These are phyloP conservation scores for Sogatella furcifera DNA, from an alignment of 1,140 invertebrate species.

Conservation along the genomic window DNA sequence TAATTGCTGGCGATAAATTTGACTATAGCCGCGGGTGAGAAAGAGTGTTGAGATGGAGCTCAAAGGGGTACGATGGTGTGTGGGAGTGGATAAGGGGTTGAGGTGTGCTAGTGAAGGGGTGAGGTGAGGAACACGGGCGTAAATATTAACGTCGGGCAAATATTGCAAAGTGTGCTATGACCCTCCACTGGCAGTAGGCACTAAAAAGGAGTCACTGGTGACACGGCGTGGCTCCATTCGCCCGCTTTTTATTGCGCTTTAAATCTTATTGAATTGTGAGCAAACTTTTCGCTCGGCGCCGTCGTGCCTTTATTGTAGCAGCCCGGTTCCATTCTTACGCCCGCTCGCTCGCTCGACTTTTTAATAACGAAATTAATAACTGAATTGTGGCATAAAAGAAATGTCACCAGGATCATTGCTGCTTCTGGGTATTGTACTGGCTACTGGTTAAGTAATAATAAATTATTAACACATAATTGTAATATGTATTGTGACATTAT, in stretches of 20 bases:
- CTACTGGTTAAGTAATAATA: no score
- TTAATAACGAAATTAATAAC: no score
- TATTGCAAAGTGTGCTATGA: not conserved
- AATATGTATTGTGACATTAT: no score
- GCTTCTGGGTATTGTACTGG: no score
- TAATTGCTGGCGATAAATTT: constrained; percentile 1
- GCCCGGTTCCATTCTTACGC: not conserved
- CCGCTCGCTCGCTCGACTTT: no score
- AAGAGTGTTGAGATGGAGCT: no score
- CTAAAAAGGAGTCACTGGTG: not conserved
- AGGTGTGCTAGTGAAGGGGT: no score
- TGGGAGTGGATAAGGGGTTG: not conserved
- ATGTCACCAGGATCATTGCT: no score
- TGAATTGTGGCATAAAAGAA: no score
- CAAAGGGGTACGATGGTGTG: no score
- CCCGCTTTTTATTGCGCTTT: not conserved
- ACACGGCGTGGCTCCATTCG: not conserved
- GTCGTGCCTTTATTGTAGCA: not conserved
- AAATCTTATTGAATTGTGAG: constrained; percentile 4
- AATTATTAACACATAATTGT: no score
- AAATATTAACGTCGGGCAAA: constrained; percentile 1
- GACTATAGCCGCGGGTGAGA: no score
- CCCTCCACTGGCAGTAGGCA: not conserved
- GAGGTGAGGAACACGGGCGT: not conserved
- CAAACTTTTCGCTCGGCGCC: not conserved